Evolutionary conservation across 2,113 vertebrate species (phyloP), one percentile per base, ranked within the genome.

Genomic region (Pseudonaja textilis): DNA sequence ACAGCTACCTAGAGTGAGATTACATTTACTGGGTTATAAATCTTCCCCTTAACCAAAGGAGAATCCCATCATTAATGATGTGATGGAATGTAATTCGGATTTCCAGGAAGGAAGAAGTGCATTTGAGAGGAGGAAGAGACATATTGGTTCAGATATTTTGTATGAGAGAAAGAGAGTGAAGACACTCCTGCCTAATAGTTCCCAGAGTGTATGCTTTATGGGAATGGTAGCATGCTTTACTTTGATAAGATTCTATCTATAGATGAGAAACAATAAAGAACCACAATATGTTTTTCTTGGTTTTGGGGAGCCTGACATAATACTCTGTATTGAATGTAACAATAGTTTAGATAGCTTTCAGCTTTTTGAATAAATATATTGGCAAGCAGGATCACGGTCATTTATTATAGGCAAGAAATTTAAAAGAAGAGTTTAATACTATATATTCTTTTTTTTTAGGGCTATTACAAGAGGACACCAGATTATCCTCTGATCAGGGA

Each of bases 401-500:
- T 86, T 86, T 26, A 45, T 86, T 20, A 42, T 47, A 45, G 57
- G n/a, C 12, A n/a, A 64, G 10, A 29, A 56, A 7, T 6, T 42
- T 26, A 57, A 18, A 81, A 55, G n/a, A 74, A 74, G 4, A 39
- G 22, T 50, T 39, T 94, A 93, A 95, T 85, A 87, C 45, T 91
- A 16, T 86, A 91, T 3, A 5, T 22, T 91, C 52, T 0, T 69
- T 61, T 85, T 85, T 89, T 96, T 54, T 97, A 99, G 99, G 99
- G 99, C 74, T 99, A 99, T 97, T 99, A 99, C 94, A 99, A 97
- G 96, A 97, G 99, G 90, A 99, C 99, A 1, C 98, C 98, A 2
- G 99, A 99, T 96, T 99, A 99, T 93, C 96, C 98, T 93, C 98
- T 98, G 47, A 98, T 99, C 92, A 97, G 99, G 94, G 99, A 99